Evolutionary conservation across 2,113 vertebrate species (phyloP).

Genomic region (Polypterus senegalus): DNA sequence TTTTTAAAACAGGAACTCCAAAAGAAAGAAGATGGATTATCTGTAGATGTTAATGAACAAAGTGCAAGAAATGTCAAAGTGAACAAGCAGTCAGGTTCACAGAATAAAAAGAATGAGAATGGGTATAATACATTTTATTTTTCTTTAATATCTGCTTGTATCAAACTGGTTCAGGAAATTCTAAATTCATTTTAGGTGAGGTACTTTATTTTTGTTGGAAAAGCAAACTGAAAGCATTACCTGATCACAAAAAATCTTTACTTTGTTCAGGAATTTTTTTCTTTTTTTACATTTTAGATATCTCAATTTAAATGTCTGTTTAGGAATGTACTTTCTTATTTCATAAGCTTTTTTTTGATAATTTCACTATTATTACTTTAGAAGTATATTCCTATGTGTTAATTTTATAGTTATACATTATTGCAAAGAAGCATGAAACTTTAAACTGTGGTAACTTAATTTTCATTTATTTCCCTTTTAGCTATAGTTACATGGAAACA

Average conservation of each 20-base stretch:
- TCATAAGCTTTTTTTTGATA: too few relatives aligned
- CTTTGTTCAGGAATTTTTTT: too few relatives aligned
- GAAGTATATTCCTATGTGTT: background rate
- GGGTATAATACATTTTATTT: slow-evolving; percentile 24
- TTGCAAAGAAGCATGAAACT: background rate
- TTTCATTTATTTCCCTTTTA: slow-evolving; percentile 8
- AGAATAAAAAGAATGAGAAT: slow-evolving; percentile 23
- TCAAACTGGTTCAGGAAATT: too few relatives aligned
- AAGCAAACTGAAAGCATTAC: too few relatives aligned
- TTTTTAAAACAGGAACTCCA: slow-evolving; percentile 24
- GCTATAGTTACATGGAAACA: slow-evolving; percentile 22
- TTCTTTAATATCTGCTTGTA: too few relatives aligned
- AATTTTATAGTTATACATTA: background rate
- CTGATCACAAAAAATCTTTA: too few relatives aligned
- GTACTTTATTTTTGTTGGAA: too few relatives aligned
- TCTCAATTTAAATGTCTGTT: too few relatives aligned
- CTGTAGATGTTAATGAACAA: slow-evolving; percentile 12
- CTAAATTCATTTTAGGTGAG: too few relatives aligned
- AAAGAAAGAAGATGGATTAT: slow-evolving; percentile 14
- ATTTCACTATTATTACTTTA: background rate
- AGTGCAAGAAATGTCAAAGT: slow-evolving; percentile 4
- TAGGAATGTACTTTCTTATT: too few relatives aligned
- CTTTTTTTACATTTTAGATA: too few relatives aligned
- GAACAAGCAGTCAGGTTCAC: slow-evolving; percentile 9
- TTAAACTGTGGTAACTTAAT: background rate